Conservation (phyloP, 2,113 vertebrate genomes). For the Ardeotis arabs region DNA sequence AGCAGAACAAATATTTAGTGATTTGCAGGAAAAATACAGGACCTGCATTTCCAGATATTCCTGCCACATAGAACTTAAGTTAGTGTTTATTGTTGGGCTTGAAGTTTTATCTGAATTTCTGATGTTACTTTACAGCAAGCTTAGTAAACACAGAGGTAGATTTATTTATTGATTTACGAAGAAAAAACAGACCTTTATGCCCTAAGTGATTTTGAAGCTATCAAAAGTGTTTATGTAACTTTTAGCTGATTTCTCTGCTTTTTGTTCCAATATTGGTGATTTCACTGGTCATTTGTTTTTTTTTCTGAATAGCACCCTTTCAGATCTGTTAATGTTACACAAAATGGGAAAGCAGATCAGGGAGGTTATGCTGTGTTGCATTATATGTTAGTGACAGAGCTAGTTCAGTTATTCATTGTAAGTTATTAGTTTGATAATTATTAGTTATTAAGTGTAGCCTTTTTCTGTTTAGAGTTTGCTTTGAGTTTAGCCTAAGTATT, state of each 20-base stretch:
- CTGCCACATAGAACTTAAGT: background rate
- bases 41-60: background rate
- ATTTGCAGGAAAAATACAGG: background rate
- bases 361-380: background rate
- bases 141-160: background rate
- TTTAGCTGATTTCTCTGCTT: background rate
- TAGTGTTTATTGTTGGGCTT: background rate
- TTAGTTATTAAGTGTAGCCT: background rate
- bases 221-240: background rate
- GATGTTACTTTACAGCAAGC: background rate
- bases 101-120: constrained; percentile 3
- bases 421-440: background rate
- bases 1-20: background rate
- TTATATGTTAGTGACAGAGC: background rate
- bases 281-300: background rate
- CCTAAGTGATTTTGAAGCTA: background rate
- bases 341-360: background rate
- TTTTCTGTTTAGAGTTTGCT: background rate
- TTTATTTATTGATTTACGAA: background rate
- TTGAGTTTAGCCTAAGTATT: background rate
- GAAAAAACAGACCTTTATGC: background rate
- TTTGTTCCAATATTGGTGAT: background rate
- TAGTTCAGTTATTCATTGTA: constrained; percentile 17
- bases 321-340: constrained; percentile 31
- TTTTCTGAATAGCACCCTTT: constrained; percentile 10